These are phyloP conservation scores for Macquaria australasica DNA, from an alignment of 2,113 vertebrate genomes.

Conservation along the genomic window DNA sequence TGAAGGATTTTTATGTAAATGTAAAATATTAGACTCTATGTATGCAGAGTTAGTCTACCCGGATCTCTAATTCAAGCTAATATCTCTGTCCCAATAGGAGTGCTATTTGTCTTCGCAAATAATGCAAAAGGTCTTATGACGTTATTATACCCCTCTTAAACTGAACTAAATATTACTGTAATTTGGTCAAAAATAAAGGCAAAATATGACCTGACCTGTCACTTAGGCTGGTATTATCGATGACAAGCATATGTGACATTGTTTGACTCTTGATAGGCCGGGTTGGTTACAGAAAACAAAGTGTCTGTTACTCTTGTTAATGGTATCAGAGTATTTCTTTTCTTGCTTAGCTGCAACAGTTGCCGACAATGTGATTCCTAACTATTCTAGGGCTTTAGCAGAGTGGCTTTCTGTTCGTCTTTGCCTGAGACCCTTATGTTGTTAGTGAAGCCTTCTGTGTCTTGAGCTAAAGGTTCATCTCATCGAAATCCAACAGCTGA, in stretches of 20 bases:
- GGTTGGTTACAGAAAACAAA: no score
- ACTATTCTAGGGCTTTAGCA: not conserved
- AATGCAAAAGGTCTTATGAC: not conserved
- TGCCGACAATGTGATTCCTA: not conserved
- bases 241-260: not conserved
- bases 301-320: not conserved
- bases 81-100: not conserved
- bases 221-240: not conserved
- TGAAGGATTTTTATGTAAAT: constrained; percentile 21
- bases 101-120: not conserved
- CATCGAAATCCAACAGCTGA: not conserved
- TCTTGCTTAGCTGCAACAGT: no score
- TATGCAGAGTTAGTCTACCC: not conserved
- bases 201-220: not conserved
- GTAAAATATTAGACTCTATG: constrained; percentile 1
- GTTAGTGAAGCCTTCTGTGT: not conserved
- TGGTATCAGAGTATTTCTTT: not conserved
- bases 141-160: not conserved
- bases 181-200: not conserved
- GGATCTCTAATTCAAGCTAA: not conserved
- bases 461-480: not conserved
- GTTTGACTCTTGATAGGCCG: no score
- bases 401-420: not conserved
- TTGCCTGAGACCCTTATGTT: constrained; percentile 2
- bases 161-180: not conserved